phyloP scores from a whole-genome alignment of 2,797 vertebrate genomes.

The Acanthornis magna region DNA sequence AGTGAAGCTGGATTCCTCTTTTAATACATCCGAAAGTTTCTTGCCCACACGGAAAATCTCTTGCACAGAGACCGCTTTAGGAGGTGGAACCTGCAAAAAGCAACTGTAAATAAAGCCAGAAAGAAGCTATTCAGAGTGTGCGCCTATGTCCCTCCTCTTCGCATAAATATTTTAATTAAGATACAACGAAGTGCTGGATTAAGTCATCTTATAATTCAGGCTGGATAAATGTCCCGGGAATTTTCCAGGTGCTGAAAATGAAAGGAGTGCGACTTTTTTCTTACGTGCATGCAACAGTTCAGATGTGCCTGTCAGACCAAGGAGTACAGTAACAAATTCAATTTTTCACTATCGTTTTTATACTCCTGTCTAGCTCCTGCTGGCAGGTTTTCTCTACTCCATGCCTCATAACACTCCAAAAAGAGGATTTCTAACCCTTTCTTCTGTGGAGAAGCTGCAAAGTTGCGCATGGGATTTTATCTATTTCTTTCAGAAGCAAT shows the following conservation, averaged over 20 bases:
- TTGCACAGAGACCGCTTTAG: neutral
- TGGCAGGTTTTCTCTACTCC: neutral
- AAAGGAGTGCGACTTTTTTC: neutral
- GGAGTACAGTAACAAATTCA: neutral
- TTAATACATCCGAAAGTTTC: neutral
- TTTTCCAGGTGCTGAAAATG: neutral
- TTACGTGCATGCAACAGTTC: neutral
- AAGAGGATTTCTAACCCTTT: neutral
- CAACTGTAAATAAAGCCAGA: neutral
- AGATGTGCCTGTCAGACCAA: neutral
- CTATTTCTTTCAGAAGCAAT: neutral
- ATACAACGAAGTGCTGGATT: neutral
- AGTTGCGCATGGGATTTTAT: neutral
- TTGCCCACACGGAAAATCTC: neutral
- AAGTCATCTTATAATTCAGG: neutral
- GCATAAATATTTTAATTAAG: neutral
- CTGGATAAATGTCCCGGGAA: neutral
- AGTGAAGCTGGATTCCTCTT: neutral
- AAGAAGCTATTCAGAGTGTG: neutral
- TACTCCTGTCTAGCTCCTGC: neutral
- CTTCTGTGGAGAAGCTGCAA: neutral
- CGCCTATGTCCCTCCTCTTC: neutral
- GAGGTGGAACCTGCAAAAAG: neutral
- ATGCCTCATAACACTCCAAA: neutral
- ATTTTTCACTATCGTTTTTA: neutral